Evolutionary conservation across 53 echinoderm and acorn worm species (phyloP).

Genomic region (Echinometra lucunter): DNA sequence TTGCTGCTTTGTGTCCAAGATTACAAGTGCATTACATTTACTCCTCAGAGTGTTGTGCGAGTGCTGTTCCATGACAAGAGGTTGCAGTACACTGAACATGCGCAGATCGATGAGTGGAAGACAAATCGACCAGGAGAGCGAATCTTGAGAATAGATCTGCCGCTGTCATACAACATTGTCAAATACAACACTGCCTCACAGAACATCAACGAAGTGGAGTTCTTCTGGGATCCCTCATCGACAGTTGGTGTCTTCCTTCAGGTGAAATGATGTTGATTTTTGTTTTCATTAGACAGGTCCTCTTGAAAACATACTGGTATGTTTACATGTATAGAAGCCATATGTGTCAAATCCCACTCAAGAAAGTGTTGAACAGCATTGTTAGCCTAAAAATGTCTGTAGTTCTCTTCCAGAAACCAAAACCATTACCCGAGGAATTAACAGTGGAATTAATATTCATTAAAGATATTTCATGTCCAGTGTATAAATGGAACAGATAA

Average conservation of each 20-base stretch:
- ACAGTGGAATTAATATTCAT: no score
- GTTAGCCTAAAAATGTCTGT: no score
- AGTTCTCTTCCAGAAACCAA: no score
- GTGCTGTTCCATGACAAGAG: slow-evolving; percentile 94
- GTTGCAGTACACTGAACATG: slow-evolving; percentile 90
- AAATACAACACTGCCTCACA: slow-evolving; percentile 77
- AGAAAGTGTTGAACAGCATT: no score
- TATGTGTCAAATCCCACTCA: no score
- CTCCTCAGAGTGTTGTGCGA: slow-evolving; percentile 78
- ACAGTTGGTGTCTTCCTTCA: slow-evolving; percentile 86
- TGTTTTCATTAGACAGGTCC: no score
- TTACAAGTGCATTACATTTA: background rate
- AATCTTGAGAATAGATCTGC: slow-evolving; percentile 90
- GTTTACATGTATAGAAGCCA: no score
- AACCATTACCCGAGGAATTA: no score
- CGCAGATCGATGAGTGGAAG: slow-evolving; percentile 89
- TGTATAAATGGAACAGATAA: no score
- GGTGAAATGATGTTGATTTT: slow-evolving; percentile 60
- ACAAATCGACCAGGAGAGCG: slow-evolving; percentile 88
- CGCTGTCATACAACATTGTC: slow-evolving; percentile 87
- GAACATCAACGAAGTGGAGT: slow-evolving; percentile 86
- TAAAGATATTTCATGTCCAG: no score
- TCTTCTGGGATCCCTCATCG: slow-evolving; percentile 92
- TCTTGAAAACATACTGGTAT: no score
- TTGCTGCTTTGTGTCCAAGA: background rate